Evolutionary conservation across 1,140 invertebrate genomes (phyloP), one percentile per base, ranked within the genome.

Genomic region (Macrostomum lignano): DNA sequence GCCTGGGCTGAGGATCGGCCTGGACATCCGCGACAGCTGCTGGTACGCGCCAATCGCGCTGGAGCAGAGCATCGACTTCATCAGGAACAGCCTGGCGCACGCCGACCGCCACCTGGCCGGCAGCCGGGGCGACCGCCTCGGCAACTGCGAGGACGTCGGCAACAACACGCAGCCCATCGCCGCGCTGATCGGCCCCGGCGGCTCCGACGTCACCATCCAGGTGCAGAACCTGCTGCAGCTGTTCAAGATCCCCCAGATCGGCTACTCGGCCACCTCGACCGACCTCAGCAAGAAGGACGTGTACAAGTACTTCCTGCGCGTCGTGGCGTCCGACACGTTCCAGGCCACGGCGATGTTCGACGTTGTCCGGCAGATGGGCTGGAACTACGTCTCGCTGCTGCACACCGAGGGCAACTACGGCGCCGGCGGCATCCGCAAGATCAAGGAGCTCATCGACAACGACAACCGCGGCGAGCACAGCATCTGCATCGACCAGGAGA

Each of bases 321-420:
- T 76, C 2, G 73, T 77, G 4, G 73, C 74, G 9, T 71, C 71
- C 0, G 74, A 78, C 58, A 66, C 66, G 38, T 71, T 71, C 53
- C 74, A 78, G 56, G 73, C 73, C 2, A 65, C 69, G 44, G 68
- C 71, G 15, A 65, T 77, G 42, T 60, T 72, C 25, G 70, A 72
- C 47, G 54, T 77, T 21, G 65, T 78, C 5, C 51, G 61, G 37
- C 52, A 62, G 34, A 68, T 70, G 51, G 73, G 74, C 49, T 78
- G 74, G 74, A 74, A 70, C 2, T 78, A 75, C 46, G 69, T 78
- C 3, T 72, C 70, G 10, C 68, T 69, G n/a, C 66, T 77, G 24
- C 68, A 73, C 49, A 72, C 72, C 2, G 70, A 74, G 49, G 73
- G 73, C 75, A 42, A n/a, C n/a, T n/a, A n/a, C n/a, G n/a, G n/a